Percentiles rank a stretch among this genome's conserved stretches.
Conservation (phyloP, 1,140 invertebrate species). For the Rhyzopertha dominica region DNA sequence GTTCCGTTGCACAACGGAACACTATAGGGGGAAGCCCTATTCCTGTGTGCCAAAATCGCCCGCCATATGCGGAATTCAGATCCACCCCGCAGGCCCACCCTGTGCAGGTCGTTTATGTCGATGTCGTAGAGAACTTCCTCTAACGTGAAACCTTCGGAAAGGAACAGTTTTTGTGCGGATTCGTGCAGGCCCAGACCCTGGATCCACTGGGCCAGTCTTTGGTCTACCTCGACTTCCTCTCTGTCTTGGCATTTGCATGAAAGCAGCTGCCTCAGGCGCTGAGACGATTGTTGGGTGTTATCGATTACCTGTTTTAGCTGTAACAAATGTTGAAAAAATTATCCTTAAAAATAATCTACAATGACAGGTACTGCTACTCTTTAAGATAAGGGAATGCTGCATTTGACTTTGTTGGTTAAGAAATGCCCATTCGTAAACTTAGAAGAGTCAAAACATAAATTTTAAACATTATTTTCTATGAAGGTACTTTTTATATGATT, state of each 20-base stretch:
- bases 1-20: constrained; percentile 19
- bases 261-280: constrained; percentile 23
- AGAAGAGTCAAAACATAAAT: too few relatives aligned
- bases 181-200: constrained; percentile 54
- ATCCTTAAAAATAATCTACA: too few relatives aligned
- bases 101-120: constrained; percentile 69
- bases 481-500: too few relatives aligned
- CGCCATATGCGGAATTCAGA: constrained; percentile 52
- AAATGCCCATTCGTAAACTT: too few relatives aligned
- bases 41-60: constrained; percentile 49
- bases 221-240: constrained; percentile 46
- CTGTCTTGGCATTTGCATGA: constrained; percentile 28
- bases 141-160: constrained; percentile 71
- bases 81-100: constrained; percentile 62
- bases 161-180: constrained; percentile 56
- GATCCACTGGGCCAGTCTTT: constrained; percentile 55
- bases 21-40: constrained; percentile 9
- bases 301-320: constrained; percentile 30
- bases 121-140: constrained; percentile 71
- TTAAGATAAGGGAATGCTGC: too few relatives aligned
- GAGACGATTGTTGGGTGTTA: constrained; percentile 23
- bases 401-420: too few relatives aligned
- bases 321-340: too few relatives aligned
- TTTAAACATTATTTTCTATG: too few relatives aligned
- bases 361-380: too few relatives aligned